Evolutionary conservation across 1,140 invertebrate genomes (phyloP), one percentile per base, ranked within the genome.

Genomic region (Drosophila pruinosa): DNA sequence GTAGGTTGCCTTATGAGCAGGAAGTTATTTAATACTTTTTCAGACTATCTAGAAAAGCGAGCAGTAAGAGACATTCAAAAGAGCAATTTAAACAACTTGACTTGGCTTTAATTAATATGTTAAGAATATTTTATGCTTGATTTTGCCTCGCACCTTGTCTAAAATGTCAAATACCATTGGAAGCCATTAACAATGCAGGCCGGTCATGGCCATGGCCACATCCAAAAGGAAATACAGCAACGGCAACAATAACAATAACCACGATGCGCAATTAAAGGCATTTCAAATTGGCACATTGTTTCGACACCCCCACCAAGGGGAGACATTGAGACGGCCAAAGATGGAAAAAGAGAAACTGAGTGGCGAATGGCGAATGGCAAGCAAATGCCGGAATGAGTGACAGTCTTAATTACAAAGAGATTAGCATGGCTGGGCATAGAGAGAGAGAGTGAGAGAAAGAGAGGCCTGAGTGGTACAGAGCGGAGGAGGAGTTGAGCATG

Each of bases 401-500:
- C 80, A 86, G 80, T 69, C 80, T 83, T 83, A 83, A 83, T 83
- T 83, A 86, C 80, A 80, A 63, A 80, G 64, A 83, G 81, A 83
- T 83, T 83, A 83, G 80, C 80, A 83, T 82, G 73, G 53, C 50
- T 53, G 54, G 43, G 45, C 24, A 53, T 38, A 58, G 21, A 43
- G 17, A 19, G 19, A 19, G 15, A 8, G 17, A 43, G 17, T n/a
- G 4, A 47, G 21, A 45, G 17, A 22, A 3, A 45, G 41, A 22
- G 3, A n/a, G 14, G 1, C n/a, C n/a, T n/a, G 22, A 4, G 10
- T 0, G 8, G n/a, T n/a, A n/a, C n/a, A 22, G 12, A 39, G 31
- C n/a, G 28, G 6, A 22, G 22, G n/a, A 2, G 12, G 14, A 15
- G 26, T 28, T 28, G 26, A 28, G 26, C 5, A 28, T 28, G 26